Evolutionary conservation across 2,797 vertebrate genomes (phyloP).

Genomic region (Tiaroga cobitis): DNA sequence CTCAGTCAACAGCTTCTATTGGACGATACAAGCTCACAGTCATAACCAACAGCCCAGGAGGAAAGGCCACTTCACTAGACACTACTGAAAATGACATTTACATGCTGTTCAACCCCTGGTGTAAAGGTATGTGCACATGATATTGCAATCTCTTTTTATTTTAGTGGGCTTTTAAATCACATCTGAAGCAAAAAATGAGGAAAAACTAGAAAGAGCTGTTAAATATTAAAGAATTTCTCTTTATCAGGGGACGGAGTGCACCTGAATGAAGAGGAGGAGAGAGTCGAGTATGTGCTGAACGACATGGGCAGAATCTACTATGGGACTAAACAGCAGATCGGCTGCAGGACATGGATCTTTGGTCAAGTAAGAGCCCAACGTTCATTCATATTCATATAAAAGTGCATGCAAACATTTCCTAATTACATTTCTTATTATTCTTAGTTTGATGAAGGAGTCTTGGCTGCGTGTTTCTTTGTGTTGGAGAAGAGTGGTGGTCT

Average conservation of each 20-base stretch:
- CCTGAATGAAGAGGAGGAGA: constrained; percentile 79
- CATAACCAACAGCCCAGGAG: constrained; percentile 70
- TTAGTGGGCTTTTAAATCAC: background rate
- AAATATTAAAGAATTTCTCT: background rate
- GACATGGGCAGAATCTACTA: constrained; percentile 86
- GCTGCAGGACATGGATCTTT: constrained; percentile 84
- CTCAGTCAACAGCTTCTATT: constrained; percentile 75
- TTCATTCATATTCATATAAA: background rate
- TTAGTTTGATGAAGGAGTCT: constrained; percentile 83
- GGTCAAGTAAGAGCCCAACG: constrained; percentile 79
- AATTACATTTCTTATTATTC: constrained; percentile 1
- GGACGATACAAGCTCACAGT: constrained; percentile 83
- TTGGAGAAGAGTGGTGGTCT: constrained; percentile 81
- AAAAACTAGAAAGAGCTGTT: background rate
- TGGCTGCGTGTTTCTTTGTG: constrained; percentile 81
- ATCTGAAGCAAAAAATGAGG: background rate
- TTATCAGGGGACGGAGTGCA: constrained; percentile 82
- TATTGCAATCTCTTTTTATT: background rate
- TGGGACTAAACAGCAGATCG: constrained; percentile 85
- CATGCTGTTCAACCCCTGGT: constrained; percentile 41
- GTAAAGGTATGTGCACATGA: constrained; percentile 1
- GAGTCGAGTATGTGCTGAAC: constrained; percentile 86
- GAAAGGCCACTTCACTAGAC: constrained; percentile 54
- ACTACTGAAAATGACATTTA: constrained; percentile 18
- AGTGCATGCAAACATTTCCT: background rate